Percentiles rank a stretch among this genome's conserved stretches.
Conservation (phyloP, 2,797 vertebrate species). For the Pelodytes ibericus region DNA sequence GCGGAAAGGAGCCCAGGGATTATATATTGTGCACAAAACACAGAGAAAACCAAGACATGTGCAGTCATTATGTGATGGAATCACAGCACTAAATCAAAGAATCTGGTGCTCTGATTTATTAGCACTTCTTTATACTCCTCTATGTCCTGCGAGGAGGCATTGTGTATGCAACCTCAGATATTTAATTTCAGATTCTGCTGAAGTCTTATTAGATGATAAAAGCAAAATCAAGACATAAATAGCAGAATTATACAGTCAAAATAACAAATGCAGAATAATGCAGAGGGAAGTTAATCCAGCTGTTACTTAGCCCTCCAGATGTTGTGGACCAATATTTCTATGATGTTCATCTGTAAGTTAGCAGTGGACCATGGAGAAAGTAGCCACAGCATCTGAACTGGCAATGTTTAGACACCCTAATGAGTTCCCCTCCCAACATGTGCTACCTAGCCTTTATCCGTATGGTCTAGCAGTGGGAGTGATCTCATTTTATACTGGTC, state of each 20-base stretch:
- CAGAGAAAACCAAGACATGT: slow-evolving; percentile 39
- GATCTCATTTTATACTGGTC: too few relatives aligned
- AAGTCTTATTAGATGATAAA: slow-evolving; percentile 51
- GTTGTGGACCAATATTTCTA: too few relatives aligned
- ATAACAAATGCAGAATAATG: too few relatives aligned
- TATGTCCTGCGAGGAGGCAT: slow-evolving; percentile 36
- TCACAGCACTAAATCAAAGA: slow-evolving; percentile 50
- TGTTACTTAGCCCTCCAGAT: too few relatives aligned
- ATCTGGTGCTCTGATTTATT: slow-evolving; percentile 44
- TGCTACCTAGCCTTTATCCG: too few relatives aligned
- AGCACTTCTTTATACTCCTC: slow-evolving; percentile 34
- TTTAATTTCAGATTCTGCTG: slow-evolving; percentile 51
- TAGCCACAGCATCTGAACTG: too few relatives aligned
- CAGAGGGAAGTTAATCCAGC: too few relatives aligned
- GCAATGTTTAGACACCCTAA: too few relatives aligned
- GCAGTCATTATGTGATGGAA: slow-evolving; percentile 50
- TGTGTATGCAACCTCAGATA: slow-evolving; percentile 43
- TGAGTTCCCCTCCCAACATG: too few relatives aligned
- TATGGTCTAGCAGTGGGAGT: too few relatives aligned
- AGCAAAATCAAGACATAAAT: slow-evolving; percentile 47
- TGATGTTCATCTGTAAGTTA: too few relatives aligned
- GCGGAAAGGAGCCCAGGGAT: slow-evolving; percentile 31
- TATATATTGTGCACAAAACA: slow-evolving; percentile 46
- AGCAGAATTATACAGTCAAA: slow-evolving; percentile 11
- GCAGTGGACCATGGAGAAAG: too few relatives aligned